Conservation (phyloP, 2,113 vertebrate genomes). For the Phyllostomus discolor region DNA sequence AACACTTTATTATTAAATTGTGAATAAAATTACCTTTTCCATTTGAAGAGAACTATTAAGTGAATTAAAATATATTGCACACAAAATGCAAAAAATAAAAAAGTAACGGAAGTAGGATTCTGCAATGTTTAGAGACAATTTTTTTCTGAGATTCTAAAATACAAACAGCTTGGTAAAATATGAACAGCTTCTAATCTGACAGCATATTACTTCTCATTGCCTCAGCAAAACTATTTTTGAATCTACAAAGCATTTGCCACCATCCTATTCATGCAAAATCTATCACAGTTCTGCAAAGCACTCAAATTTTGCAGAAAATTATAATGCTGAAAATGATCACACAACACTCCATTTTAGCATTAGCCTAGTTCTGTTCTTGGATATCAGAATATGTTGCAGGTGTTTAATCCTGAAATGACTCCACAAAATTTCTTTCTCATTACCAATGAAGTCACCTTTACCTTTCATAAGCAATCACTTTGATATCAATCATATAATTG, state of each 20-base stretch:
- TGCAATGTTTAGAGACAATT: conserved; percentile 34
- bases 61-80: neutral
- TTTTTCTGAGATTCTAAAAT: conserved; percentile 38
- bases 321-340: conserved; percentile 72
- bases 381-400: conserved; percentile 58
- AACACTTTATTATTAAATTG: neutral
- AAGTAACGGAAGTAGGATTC: neutral
- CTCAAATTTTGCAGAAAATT: conserved; percentile 74
- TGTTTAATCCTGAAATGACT: conserved; percentile 62
- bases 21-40: neutral
- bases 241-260: conserved; percentile 70
- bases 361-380: conserved; percentile 61
- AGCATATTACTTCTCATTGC: conserved; percentile 69
- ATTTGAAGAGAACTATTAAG: neutral
- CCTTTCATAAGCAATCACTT: conserved; percentile 31
- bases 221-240: conserved; percentile 76
- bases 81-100: neutral
- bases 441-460: neutral
- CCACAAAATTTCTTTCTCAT: conserved; percentile 16
- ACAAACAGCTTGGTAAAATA: conserved; percentile 54
- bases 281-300: conserved; percentile 73
- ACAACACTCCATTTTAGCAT: conserved; percentile 63
- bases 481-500: neutral
- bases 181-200: conserved; percentile 61
- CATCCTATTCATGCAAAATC: conserved; percentile 71